Percentiles rank a stretch among this genome's conserved stretches.
Evolutionary conservation across 2,113 vertebrate species (phyloP).

Genomic region (Turdus rufiventris): DNA sequence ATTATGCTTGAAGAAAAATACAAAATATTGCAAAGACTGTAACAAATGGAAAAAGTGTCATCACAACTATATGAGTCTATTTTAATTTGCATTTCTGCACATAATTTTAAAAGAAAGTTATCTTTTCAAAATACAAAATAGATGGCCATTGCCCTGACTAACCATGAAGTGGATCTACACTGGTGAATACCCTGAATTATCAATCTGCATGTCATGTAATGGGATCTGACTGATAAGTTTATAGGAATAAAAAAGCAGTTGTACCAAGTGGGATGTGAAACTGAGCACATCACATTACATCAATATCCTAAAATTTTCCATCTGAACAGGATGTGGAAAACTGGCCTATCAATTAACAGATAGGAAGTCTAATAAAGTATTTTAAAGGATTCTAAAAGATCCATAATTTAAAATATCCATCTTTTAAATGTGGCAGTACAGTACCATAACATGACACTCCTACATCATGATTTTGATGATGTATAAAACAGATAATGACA

Average conservation of each 20-base stretch:
- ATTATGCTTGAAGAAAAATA: slow-evolving; percentile 60
- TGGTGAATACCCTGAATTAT: not conserved
- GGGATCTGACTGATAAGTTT: not conserved
- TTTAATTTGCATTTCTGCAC: slow-evolving; percentile 50
- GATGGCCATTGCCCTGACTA: not conserved
- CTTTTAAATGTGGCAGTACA: slow-evolving; percentile 33
- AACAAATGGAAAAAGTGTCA: slow-evolving; percentile 56
- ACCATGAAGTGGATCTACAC: not conserved
- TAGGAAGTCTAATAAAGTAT: not conserved
- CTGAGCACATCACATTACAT: not conserved
- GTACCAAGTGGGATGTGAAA: not conserved
- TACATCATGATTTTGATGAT: slow-evolving; percentile 23
- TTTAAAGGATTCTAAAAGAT: not conserved
- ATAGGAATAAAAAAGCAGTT: not conserved
- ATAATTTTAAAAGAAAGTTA: slow-evolving; percentile 28
- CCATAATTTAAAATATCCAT: not conserved
- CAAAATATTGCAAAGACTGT: slow-evolving; percentile 49
- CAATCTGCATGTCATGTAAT: not conserved
- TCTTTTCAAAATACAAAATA: slow-evolving; percentile 26
- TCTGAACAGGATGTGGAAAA: not conserved
- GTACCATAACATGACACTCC: slow-evolving; percentile 45
- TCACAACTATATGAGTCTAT: slow-evolving; percentile 43
- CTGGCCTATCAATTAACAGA: not conserved
- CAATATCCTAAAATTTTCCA: not conserved
- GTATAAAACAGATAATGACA: slow-evolving; percentile 27